Percentiles rank a stretch among this genome's conserved stretches.
Evolutionary conservation across 1,140 invertebrate genomes (phyloP).

Genomic region (Meloidogyne exigua): DNA sequence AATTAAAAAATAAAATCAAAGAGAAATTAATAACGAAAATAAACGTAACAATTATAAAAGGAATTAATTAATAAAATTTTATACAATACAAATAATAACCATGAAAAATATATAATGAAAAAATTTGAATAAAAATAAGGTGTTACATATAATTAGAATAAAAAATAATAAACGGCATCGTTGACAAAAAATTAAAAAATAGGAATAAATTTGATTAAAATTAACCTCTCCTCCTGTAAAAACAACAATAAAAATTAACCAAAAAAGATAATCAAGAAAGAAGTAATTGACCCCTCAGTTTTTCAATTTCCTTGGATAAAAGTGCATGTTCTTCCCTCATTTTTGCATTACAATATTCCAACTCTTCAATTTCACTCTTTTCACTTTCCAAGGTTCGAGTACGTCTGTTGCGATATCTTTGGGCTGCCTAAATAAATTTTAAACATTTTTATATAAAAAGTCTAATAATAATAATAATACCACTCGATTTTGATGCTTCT

Average conservation of each 20-base stretch:
- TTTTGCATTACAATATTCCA: slow-evolving; percentile 44
- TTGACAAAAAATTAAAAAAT: background rate
- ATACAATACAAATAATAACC: no score
- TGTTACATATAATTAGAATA: no score
- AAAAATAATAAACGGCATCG: no score
- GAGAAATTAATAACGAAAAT: no score
- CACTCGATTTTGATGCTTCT: slow-evolving; percentile 57
- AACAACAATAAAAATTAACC: background rate
- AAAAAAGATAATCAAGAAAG: background rate
- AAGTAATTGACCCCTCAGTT: slow-evolving; percentile 44
- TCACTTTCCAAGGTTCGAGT: slow-evolving; percentile 35
- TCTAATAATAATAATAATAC: background rate
- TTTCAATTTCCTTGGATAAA: slow-evolving; percentile 48
- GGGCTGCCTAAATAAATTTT: slow-evolving; percentile 43
- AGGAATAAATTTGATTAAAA: background rate
- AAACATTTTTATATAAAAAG: background rate
- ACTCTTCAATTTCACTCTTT: slow-evolving; percentile 30
- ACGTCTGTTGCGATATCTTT: slow-evolving; percentile 48
- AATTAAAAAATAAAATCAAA: no score
- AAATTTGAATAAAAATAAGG: no score
- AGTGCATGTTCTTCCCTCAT: slow-evolving; percentile 37
- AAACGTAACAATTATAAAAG: no score
- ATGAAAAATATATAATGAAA: no score
- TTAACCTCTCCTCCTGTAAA: background rate
- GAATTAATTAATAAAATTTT: no score